A percentile compares a stretch with the other conserved stretches of the same genome.
phyloP scores from a whole-genome alignment of 2,888 invertebrate species.

The Mechanitis mazaeus region DNA sequence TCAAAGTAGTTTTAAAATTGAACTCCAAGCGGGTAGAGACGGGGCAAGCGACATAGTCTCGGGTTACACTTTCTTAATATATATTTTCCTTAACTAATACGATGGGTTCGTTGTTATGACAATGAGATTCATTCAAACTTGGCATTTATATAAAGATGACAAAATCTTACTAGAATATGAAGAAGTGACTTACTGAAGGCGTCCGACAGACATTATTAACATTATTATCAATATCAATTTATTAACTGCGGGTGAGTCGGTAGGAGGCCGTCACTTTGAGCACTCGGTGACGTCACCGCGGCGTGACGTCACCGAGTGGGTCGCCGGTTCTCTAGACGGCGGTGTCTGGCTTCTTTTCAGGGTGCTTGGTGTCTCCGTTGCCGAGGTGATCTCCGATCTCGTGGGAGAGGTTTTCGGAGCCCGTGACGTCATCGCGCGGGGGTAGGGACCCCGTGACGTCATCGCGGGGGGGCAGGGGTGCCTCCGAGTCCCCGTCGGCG shows the following conservation, averaged over 20 bases:
- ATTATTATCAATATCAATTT: too few species aligned
- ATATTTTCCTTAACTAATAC: not conserved
- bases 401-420: conserved; percentile 77
- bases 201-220: too few species aligned
- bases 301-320: conserved; percentile 24
- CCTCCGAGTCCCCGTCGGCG: conserved; percentile 40
- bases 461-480: conserved; percentile 77
- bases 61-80: not conserved
- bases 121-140: not conserved
- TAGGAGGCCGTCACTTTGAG: too few species aligned
- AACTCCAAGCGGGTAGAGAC: not conserved
- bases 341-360: conserved; percentile 72
- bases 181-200: too few species aligned
- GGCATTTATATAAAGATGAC: not conserved
- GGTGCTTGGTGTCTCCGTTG: conserved; percentile 72
- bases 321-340: conserved; percentile 57
- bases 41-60: not conserved
- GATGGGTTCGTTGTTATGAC: conserved; percentile 1
- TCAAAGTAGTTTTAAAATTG: too few species aligned
- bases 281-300: not conserved
- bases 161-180: too few species aligned
- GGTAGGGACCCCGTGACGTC: conserved; percentile 77
- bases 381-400: conserved; percentile 79
- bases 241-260: too few species aligned
- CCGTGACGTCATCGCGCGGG: conserved; percentile 77